Conservation (phyloP, 2,888 invertebrate species). For the Lasioglossum morio region DNA sequence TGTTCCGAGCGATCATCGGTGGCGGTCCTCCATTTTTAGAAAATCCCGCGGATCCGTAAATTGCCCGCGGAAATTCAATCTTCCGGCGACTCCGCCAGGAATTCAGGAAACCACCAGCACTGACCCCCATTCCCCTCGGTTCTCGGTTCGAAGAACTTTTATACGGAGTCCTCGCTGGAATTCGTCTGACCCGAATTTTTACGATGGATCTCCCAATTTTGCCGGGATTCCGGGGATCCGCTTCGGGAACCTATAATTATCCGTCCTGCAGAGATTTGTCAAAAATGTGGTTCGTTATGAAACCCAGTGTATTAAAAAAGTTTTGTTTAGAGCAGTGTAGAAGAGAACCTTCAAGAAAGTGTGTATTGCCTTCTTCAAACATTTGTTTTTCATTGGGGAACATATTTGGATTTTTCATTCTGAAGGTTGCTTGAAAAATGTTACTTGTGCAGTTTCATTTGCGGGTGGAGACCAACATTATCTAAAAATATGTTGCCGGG, state of each 20-base stretch:
- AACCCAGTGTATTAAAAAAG: too few species aligned
- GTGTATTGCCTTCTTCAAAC: not conserved
- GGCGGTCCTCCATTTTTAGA: slow-evolving; percentile 12
- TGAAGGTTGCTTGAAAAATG: too few species aligned
- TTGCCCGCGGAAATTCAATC: slow-evolving; percentile 8
- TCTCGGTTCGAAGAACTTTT: not conserved
- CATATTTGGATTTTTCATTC: too few species aligned
- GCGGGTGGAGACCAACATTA: too few species aligned
- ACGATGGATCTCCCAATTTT: not conserved
- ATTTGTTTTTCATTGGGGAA: not conserved
- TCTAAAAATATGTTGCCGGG: too few species aligned
- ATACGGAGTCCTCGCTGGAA: not conserved
- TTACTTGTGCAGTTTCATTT: too few species aligned
- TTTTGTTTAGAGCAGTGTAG: too few species aligned
- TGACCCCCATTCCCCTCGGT: not conserved
- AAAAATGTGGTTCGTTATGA: not conserved
- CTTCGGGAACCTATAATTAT: not conserved
- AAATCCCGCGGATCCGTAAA: slow-evolving; percentile 18
- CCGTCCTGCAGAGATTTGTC: not conserved
- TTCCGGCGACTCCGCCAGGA: not conserved
- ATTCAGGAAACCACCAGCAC: not conserved
- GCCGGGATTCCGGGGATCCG: not conserved
- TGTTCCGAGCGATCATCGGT: slow-evolving; percentile 9
- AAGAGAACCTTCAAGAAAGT: too few species aligned
- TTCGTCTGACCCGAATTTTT: not conserved